Evolutionary conservation across 1,140 invertebrate genomes (phyloP), one percentile per base, ranked within the genome.

Genomic region (Calosoma granatense): DNA sequence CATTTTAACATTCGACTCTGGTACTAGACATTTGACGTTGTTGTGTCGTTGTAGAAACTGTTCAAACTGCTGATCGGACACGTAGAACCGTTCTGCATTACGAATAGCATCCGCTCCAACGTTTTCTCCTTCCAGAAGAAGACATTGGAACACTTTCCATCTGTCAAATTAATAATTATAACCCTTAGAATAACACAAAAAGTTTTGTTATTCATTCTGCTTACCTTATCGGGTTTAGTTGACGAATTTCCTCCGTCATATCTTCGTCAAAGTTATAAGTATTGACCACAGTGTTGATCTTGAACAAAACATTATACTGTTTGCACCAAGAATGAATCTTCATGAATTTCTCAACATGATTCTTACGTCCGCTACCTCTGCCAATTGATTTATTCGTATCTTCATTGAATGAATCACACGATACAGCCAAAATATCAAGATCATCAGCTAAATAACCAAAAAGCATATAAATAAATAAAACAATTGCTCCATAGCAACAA

Each of bases 221-320:
- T 60, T 64, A 67, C 63, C 66, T 64, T n/a, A 72, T 66, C 2
- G 77, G 77, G 22, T 71, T 63, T 1, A 78, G 59, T 6, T 63
- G 17, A 12, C 56, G 19, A 21, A 78, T 75, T 22, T 70, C 56
- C 11, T 70, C 65, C 9, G 51, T 56, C 72, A 78, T 76, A 59
- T 76, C 63, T 62, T 78, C 77, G 36, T 73, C 57, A 56, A 70
- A 63, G 61, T 78, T 78, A 61, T 72, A 73, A 2, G 67, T 70
- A 56, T 78, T 78, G 1, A 78, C 71, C 15, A 78, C 77, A 2
- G 75, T 76, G 56, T 78, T 78, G 2, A 78, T 65, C 61, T 78
- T 78, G 58, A 78, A 78, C 1, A 71, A 66, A 9, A 78, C 70
- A 51, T 73, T 60, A 59, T 74, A 76, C 43, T 70, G 55, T 1